Evolutionary conservation across 2,797 vertebrate genomes (phyloP).

Genomic region (Mormyrus proboscirostris): DNA sequence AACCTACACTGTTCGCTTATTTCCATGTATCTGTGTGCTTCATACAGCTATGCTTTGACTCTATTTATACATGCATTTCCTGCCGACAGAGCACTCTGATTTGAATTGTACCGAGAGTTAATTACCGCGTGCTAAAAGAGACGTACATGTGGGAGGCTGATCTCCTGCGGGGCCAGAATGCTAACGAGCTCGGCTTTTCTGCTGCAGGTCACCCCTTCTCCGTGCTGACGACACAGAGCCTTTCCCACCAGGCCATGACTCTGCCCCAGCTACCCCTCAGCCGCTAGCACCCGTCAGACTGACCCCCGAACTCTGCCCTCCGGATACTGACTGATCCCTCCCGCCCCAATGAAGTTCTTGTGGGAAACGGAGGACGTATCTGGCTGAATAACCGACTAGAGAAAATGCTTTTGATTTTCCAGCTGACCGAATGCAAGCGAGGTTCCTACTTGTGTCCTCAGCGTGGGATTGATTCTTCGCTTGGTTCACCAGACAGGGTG

Average conservation of each 20-base stretch:
- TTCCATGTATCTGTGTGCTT: not conserved
- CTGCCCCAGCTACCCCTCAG: slow-evolving; percentile 77
- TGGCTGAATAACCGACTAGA: not conserved
- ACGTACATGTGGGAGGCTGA: not conserved
- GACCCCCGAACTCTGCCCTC: slow-evolving; percentile 39
- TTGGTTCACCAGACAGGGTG: slow-evolving; percentile 37
- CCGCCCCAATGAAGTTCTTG: slow-evolving; percentile 10
- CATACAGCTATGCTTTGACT: not conserved
- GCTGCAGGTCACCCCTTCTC: slow-evolving; percentile 87
- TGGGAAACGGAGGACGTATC: slow-evolving; percentile 4
- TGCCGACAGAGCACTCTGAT: not conserved
- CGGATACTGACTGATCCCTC: slow-evolving; percentile 30
- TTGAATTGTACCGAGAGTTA: not conserved
- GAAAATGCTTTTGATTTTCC: slow-evolving; percentile 1
- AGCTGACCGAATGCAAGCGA: not conserved
- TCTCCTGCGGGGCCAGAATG: not conserved
- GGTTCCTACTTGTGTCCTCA: slow-evolving; percentile 32
- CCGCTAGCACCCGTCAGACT: slow-evolving; percentile 51
- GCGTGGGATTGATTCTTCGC: slow-evolving; percentile 30
- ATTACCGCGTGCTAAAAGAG: not conserved
- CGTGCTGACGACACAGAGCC: slow-evolving; percentile 74
- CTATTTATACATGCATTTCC: not conserved
- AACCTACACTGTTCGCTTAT: not conserved
- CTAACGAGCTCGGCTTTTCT: not conserved
- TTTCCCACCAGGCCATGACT: slow-evolving; percentile 73